Evolutionary conservation across 1,140 invertebrate genomes (phyloP), one percentile per base, ranked within the genome.

Genomic region (Elymnias hypermnestra): DNA sequence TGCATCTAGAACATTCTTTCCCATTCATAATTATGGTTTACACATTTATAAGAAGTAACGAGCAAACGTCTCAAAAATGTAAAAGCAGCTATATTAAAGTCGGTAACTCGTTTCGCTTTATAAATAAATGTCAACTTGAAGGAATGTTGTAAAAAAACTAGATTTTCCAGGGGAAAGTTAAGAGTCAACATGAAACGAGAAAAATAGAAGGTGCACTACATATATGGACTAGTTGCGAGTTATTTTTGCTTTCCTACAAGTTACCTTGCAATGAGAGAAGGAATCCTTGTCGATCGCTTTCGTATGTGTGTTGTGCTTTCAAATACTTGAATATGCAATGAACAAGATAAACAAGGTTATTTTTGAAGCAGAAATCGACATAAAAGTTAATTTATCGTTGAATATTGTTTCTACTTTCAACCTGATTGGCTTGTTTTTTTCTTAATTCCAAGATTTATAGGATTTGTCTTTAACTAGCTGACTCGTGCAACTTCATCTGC

Each of bases 171-270:
- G 25, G 15, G 39, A 42, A 42, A 42, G 39, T 29, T 13, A 5
- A 13, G 9, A 5, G 26, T 13, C 10, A 9, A 3, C 38, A 12
- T 28, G 10, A 38, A 9, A 9, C n/a, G 14, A 17, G 25, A 42
- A 31, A 42, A 42, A 42, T 42, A 17, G 19, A 42, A 18, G n/a
- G 3, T 9, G 25, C 22, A 26, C 2, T 13, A 23, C 13, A 15
- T 17, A 29, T 9, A 41, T 19, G 39, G 26, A 8, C 9, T 9
- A 12, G 15, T 29, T 29, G 14, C 5, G 19, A 21, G 39, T 25
- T 18, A 29, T 29, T 42, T 42, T 42, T 42, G 28, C 39, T 42
- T 42, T 42, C 26, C 25, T 28, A 42, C 21, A 5, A 29, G 39
- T 31, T 31, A 31, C 10, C 17, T 29, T 19, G 25, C 29, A 3